Base-by-base conservation (phyloP, 53 echinoderm and acorn worm genomes). In the Holothuria scabra region DNA sequence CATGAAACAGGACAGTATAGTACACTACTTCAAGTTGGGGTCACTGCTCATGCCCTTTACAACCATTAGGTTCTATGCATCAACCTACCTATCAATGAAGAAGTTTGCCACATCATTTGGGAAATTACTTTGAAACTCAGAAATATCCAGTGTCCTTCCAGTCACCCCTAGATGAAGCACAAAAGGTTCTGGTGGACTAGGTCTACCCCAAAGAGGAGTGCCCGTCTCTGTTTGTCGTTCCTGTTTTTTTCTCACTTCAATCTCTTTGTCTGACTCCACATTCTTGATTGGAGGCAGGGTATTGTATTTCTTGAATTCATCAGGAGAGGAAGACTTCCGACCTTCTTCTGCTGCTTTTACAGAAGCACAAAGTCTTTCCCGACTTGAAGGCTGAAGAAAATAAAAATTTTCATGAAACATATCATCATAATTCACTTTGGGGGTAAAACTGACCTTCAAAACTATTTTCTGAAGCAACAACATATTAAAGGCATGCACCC, bases 101-200 rank as follows among this genome's bases (percentile, higher is more conserved):
- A 82, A 97, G 59, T 87, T 85, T 59, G 91, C 91, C 22, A 97
- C 99, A 74, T 93, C 94, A 82, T 91, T 97, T 10, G 99, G 99
- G 86, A 97, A 94, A 80, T 97, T 94, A 60, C 89, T 95, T 89
- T 97, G 99, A 83, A 92, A 97, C 76, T 97, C 99, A 55, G 99
- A 94, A 38, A 97, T 95, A 32, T 95, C 92, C 82, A 94, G 99
- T 1, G 99, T 97, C 60, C 99, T 82, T 37, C 85, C 99, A 12
- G 99, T 94, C 12, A 91, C 85, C 21, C 99, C 99, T 1, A 97
- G 86, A 68, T 97, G 99, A 28, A 97, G 83, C 12, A 97, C 67
- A 67, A 97, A 97, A 22, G 92, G 86, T 55, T 91, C 91, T 5
- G 94, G 99, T 74, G 87, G 87, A 57, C 74, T 68, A 12, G 94